Percentiles rank a stretch among this genome's conserved stretches.
Conservation (phyloP, 2,113 vertebrate species). For the Ancistrus triradiatus region DNA sequence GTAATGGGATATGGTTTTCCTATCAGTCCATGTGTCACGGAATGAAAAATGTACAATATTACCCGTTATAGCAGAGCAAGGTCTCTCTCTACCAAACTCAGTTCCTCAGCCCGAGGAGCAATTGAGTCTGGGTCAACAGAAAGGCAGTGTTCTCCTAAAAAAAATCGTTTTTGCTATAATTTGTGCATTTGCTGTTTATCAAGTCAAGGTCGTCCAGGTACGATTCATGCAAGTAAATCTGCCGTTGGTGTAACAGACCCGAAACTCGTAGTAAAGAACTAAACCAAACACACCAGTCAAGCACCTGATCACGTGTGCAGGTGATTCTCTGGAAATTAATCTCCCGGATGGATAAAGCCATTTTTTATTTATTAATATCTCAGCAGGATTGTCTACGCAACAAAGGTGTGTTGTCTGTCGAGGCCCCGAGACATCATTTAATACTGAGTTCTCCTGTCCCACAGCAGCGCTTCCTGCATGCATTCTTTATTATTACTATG, state of each 20-base stretch:
- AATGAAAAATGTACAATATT: constrained; percentile 50
- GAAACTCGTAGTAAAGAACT: background rate
- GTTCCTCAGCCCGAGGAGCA: constrained; percentile 24
- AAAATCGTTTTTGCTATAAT: background rate
- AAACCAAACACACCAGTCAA: background rate
- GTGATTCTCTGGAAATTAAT: background rate
- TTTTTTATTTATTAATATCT: background rate
- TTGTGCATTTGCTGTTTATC: background rate
- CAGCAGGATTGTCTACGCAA: background rate
- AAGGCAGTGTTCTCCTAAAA: constrained; percentile 1
- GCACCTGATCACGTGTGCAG: background rate
- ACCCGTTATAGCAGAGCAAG: constrained; percentile 36
- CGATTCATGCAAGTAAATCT: too few relatives aligned
- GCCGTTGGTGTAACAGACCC: too few relatives aligned
- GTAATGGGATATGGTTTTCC: constrained; percentile 46
- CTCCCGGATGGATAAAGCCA: constrained; percentile 4
- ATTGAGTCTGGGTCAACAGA: constrained; percentile 20
- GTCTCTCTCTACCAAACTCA: constrained; percentile 32
- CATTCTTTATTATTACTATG: constrained; percentile 6
- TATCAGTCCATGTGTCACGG: constrained; percentile 45
- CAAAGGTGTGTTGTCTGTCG: background rate
- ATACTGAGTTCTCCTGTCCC: constrained; percentile 7
- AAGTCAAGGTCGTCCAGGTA: background rate
- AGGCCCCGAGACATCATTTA: constrained; percentile 1
- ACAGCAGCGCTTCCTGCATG: background rate